Evolutionary conservation across 2,797 vertebrate species (phyloP), one percentile per base, ranked within the genome.

Genomic region (Sylvia borin): DNA sequence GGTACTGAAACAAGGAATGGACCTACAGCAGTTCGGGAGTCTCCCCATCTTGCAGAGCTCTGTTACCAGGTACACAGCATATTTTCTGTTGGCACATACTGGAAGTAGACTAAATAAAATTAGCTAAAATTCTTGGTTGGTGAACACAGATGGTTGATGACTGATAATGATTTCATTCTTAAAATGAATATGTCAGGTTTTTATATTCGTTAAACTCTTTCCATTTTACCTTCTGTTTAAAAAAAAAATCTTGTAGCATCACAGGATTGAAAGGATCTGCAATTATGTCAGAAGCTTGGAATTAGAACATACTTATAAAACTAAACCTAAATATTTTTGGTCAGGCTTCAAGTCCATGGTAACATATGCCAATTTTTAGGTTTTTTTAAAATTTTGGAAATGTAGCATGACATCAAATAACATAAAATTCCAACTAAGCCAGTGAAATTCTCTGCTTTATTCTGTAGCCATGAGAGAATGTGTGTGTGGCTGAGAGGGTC

Each of bases 21-120:
- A 43, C 99, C 99, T 4, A 97, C 98, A 26, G 98, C 99, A 47
- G 99, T 98, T 61, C 97, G 93, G 43, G 98, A 99, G 90, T 98
- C 99, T 16, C 99, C 99, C 65, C 99, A 99, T 75, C 98, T 99
- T 66, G 99, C 99, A 38, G 99, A 99, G 80, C 98, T 99, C 66
- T 99, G 99, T 97, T 99, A 99, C 96, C 99, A 99, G 99, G 99
- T 99, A 97, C 26, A 53, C 11, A 20, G 31, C 19, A 1, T 79
- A 22, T 75, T 83, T 91, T 70, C 79, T 90, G 20, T 60, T 85
- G n/a, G 10, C 31, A 6, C 26, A 16, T 60, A 17, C 16, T 73
- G 40, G 58, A 76, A 78, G 34, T 31, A 61, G 16, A 22, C 26
- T 67, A 34, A 66, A 42, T 81, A 50, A 68, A 88, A 54, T 40